A percentile compares a stretch with the other conserved stretches of the same genome.
Conservation (phyloP, 2,888 invertebrate species). For the Temnothorax rugatulus region DNA sequence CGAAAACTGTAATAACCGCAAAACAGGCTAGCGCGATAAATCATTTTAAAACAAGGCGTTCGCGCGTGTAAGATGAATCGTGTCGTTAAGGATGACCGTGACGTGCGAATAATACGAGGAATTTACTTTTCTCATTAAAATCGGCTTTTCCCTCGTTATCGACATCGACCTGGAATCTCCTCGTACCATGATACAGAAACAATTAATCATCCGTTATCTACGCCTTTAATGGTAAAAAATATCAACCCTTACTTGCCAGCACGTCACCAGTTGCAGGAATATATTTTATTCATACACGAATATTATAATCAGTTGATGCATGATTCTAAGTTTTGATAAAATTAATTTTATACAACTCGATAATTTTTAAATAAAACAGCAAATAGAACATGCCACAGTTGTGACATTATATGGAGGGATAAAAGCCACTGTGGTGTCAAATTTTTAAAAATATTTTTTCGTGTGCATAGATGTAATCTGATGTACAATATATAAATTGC, state of each 20-base stretch:
- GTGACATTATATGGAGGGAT: background rate
- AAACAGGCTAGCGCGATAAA: constrained; percentile 64
- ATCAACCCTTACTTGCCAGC: background rate
- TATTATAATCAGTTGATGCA: background rate
- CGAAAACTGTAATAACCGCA: constrained; percentile 48
- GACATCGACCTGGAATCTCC: constrained; percentile 24
- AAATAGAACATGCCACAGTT: background rate
- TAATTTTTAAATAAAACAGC: background rate
- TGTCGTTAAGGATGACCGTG: constrained; percentile 49
- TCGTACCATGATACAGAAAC: constrained; percentile 21
- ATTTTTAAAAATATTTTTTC: no score
- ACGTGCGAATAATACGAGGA: constrained; percentile 52
- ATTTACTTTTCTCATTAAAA: constrained; percentile 52
- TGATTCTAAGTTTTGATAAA: background rate
- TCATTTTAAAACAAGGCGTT: constrained; percentile 66
- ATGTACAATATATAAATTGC: no score
- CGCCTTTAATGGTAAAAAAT: constrained; percentile 30
- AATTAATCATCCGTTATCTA: constrained; percentile 37
- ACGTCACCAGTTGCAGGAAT: background rate
- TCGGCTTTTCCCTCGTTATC: constrained; percentile 36
- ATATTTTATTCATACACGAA: background rate
- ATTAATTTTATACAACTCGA: background rate
- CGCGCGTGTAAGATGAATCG: constrained; percentile 49
- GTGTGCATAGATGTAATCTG: no score
- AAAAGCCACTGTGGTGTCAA: no score